A percentile compares a stretch with the other conserved stretches of the same genome.
phyloP scores from a whole-genome alignment of 2,888 invertebrate species.

The Eupithecia abbreviata region DNA sequence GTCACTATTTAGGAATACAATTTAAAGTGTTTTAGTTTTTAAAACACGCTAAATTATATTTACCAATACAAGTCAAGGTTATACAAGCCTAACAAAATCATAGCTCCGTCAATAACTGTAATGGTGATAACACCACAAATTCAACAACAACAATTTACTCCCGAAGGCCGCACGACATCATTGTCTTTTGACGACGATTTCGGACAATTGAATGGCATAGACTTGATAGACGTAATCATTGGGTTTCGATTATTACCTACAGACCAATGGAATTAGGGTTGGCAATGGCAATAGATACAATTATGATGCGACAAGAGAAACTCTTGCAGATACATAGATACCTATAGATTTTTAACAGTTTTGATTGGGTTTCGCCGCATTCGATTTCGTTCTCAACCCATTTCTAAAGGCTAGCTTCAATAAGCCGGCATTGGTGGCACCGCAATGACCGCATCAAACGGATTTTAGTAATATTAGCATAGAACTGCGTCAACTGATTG shows the following conservation, averaged over 20 bases:
- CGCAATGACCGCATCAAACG: too few relatives aligned
- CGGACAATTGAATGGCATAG: conserved; percentile 71
- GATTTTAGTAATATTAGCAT: too few relatives aligned
- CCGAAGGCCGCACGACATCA: conserved; percentile 58
- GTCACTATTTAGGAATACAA: too few relatives aligned
- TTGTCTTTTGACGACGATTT: conserved; percentile 65
- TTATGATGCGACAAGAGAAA: conserved; percentile 29
- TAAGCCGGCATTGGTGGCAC: too few relatives aligned
- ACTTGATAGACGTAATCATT: conserved; percentile 66
- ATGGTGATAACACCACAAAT: conserved; percentile 27
- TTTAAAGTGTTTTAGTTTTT: too few relatives aligned
- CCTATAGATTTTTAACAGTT: background rate
- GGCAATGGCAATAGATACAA: conserved; percentile 56
- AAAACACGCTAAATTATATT: background rate
- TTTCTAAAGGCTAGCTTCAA: too few relatives aligned
- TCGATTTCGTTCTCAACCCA: too few relatives aligned
- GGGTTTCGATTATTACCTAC: conserved; percentile 66
- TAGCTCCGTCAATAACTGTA: conserved; percentile 24
- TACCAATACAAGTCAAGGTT: conserved; percentile 10
- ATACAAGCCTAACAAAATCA: background rate
- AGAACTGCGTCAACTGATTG: too few relatives aligned
- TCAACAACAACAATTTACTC: conserved; percentile 36
- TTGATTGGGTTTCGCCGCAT: too few relatives aligned
- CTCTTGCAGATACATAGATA: background rate
- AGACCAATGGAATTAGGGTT: conserved; percentile 4